These are phyloP conservation scores for Pterocles gutturalis DNA, from an alignment of 2,113 vertebrate genomes.

Conservation along the genomic window DNA sequence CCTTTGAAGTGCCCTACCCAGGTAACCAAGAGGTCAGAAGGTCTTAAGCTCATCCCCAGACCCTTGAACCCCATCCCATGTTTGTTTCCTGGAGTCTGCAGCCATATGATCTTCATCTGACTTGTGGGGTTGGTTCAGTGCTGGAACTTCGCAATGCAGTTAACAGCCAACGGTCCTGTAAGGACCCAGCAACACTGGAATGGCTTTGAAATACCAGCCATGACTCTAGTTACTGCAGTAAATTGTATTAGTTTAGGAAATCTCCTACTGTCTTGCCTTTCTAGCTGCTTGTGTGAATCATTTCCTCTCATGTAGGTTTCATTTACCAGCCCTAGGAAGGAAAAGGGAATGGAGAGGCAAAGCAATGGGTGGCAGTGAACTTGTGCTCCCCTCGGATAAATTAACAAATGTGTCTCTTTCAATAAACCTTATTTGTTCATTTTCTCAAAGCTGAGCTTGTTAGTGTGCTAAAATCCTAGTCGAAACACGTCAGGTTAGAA, in stretches of 20 bases:
- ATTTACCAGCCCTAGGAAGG: not conserved
- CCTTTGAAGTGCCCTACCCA: slow-evolving; percentile 33
- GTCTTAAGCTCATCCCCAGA: slow-evolving; percentile 33
- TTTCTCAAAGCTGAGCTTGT: not conserved
- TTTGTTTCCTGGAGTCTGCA: not conserved
- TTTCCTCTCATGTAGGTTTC: slow-evolving; percentile 22
- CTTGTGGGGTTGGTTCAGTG: not conserved
- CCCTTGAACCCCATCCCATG: not conserved
- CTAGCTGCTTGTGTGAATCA: slow-evolving; percentile 28
- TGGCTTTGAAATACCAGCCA: slow-evolving; percentile 38
- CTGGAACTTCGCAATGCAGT: not conserved
- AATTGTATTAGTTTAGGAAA: slow-evolving; percentile 27
- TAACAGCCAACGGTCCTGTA: not conserved
- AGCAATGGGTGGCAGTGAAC: slow-evolving; percentile 36
- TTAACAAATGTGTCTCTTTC: slow-evolving; percentile 16
- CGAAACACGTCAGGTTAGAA: not conserved
- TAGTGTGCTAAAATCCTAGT: not conserved
- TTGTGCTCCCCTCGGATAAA: slow-evolving; percentile 2
- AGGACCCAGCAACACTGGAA: not conserved
- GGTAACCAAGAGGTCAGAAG: slow-evolving; percentile 46
- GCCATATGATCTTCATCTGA: slow-evolving; percentile 29
- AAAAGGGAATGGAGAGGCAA: not conserved
- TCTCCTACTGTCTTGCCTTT: slow-evolving; percentile 17
- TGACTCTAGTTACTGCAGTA: slow-evolving; percentile 3
- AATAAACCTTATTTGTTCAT: not conserved